A percentile compares a stretch with the other conserved stretches of the same genome.
Evolutionary conservation across 2,888 invertebrate species (phyloP).

Genomic region (Apantesis nais): DNA sequence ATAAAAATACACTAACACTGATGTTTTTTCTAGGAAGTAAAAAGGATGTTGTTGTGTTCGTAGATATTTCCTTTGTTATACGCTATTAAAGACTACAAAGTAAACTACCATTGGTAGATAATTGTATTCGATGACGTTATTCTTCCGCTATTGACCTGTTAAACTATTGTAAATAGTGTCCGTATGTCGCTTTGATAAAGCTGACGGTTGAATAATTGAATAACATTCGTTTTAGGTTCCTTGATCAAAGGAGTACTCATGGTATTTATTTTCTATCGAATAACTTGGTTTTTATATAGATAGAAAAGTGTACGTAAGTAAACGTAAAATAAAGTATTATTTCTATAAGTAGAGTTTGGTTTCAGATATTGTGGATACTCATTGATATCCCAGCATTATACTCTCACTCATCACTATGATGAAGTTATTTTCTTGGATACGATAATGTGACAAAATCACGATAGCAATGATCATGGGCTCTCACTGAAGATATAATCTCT

Average conservation of each 20-base stretch:
- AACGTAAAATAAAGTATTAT: not conserved
- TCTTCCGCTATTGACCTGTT: not conserved
- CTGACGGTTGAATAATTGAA: not conserved
- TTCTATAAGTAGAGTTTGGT: not conserved
- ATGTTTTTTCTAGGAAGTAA: not conserved
- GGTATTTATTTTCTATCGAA: not conserved
- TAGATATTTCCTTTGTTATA: not conserved
- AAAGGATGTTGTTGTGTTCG: not conserved
- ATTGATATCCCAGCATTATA: not conserved
- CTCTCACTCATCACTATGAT: not conserved
- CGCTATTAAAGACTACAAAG: not conserved
- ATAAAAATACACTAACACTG: not conserved
- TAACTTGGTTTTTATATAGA: not conserved
- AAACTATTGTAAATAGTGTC: not conserved
- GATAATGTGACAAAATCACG: too few species aligned
- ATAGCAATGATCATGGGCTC: not conserved
- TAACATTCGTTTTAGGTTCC: not conserved
- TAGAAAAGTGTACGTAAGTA: not conserved
- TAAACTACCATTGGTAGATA: not conserved
- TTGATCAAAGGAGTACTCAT: not conserved
- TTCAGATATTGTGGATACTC: not conserved
- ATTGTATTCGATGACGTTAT: not conserved
- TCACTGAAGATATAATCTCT: not conserved
- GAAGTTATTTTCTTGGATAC: not conserved
- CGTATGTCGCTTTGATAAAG: not conserved